phyloP scores from a whole-genome alignment of 1,140 invertebrate species.

The Anoplolepis gracilipes region DNA sequence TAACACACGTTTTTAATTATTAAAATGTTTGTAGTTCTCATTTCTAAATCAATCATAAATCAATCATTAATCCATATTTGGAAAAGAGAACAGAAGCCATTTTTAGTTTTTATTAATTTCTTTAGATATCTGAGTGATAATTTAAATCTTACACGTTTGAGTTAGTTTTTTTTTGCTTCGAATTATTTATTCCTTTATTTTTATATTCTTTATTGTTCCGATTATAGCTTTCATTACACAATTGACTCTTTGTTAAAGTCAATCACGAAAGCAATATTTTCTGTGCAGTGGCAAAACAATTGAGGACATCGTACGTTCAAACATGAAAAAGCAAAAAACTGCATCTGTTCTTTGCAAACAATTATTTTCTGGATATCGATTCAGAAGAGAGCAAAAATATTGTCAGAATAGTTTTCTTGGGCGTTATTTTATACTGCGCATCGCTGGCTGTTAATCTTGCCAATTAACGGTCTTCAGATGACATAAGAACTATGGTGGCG shows the following conservation, averaged over 20 bases:
- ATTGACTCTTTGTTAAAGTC: neutral
- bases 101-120: too few relatives aligned
- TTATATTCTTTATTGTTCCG: neutral
- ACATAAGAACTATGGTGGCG: slow-evolving; percentile 44
- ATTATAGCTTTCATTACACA: neutral
- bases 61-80: too few relatives aligned
- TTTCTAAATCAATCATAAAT: too few relatives aligned
- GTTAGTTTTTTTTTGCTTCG: neutral
- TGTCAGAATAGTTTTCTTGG: slow-evolving; percentile 19
- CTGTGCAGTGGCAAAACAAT: neutral
- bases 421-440: slow-evolving; percentile 53
- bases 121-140: too few relatives aligned
- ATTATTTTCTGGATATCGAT: slow-evolving; percentile 20
- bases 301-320: neutral
- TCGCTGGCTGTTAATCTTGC: slow-evolving; percentile 68
- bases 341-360: neutral
- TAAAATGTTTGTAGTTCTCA: too few relatives aligned
- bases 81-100: too few relatives aligned
- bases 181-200: neutral
- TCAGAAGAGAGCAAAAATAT: neutral
- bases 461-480: slow-evolving; percentile 63
- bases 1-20: too few relatives aligned
- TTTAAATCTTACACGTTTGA: neutral
- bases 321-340: neutral
- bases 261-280: neutral